Evolutionary conservation across 2,888 invertebrate species (phyloP).

Genomic region (Pyrrhosoma nymphula): DNA sequence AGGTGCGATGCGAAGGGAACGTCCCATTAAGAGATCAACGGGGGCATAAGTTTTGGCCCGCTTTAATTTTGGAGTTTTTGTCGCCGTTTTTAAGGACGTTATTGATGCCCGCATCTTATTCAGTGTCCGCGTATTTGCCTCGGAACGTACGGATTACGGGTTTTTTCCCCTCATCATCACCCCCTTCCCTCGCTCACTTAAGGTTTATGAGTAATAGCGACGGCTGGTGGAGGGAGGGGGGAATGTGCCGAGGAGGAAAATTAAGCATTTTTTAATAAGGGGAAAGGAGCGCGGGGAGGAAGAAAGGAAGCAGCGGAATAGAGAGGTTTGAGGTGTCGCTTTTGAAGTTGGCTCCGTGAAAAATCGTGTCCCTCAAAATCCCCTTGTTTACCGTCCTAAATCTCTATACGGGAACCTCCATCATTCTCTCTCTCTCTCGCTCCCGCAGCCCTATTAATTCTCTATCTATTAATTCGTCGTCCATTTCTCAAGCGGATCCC

Average conservation of each 20-base stretch:
- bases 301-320: constrained; percentile 23
- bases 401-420: constrained; percentile 20
- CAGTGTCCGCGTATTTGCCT: constrained; percentile 57
- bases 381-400: constrained; percentile 51
- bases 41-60: constrained; percentile 20
- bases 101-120: constrained; percentile 66
- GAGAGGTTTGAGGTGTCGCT: constrained; percentile 33
- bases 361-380: constrained; percentile 47
- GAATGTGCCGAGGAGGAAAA: constrained; percentile 6
- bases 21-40: constrained; percentile 63
- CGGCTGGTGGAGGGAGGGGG: not conserved
- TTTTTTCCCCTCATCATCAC: constrained; percentile 21
- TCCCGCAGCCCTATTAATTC: not conserved
- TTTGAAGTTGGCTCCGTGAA: constrained; percentile 41
- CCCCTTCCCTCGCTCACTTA: constrained; percentile 5
- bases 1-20: not conserved
- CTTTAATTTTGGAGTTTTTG: constrained; percentile 59
- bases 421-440: not conserved
- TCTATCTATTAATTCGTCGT: not conserved
- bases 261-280: constrained; percentile 62
- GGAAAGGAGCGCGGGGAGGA: constrained; percentile 29
- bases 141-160: constrained; percentile 50
- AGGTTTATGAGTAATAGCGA: constrained; percentile 26
- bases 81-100: constrained; percentile 49
- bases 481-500: constrained; percentile 30